These are phyloP conservation scores for Cyprinodon diabolis DNA, from an alignment of 2,797 vertebrate species.

Conservation along the genomic window DNA sequence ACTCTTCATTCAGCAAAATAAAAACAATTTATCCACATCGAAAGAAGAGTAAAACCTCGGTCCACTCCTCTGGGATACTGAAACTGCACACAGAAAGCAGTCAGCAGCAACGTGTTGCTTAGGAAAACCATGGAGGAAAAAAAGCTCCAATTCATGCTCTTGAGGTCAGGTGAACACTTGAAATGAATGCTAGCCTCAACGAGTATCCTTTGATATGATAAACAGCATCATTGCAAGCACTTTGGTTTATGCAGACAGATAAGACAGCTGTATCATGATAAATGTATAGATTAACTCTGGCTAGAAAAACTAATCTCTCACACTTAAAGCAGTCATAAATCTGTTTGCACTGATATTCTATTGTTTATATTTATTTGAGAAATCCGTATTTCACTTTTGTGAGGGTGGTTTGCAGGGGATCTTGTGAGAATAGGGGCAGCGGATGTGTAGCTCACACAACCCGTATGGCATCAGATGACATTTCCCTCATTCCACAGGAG, in stretches of 20 bases:
- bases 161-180: conserved; percentile 75
- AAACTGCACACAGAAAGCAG: conserved; percentile 40
- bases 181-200: conserved; percentile 71
- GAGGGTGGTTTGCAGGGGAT: conserved; percentile 44
- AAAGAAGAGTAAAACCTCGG: conserved; percentile 27
- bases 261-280: conserved; percentile 21
- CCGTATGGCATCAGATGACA: conserved; percentile 74
- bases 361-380: conserved; percentile 28
- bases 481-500: conserved; percentile 70
- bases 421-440: conserved; percentile 64
- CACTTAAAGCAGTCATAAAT: not conserved
- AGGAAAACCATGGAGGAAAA: conserved; percentile 49
- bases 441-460: conserved; percentile 65
- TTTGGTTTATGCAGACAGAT: conserved; percentile 49
- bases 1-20: conserved; percentile 19
- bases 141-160: conserved; percentile 45
- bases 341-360: not conserved
- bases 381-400: conserved; percentile 39
- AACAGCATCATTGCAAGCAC: conserved; percentile 54
- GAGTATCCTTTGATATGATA: conserved; percentile 82
- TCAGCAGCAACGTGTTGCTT: conserved; percentile 67
- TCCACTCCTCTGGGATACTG: conserved; percentile 29
- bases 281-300: conserved; percentile 7
- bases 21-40: conserved; percentile 20
- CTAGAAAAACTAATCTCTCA: not conserved